phyloP scores from a whole-genome alignment of 2,888 invertebrate species.

The Kryphioiulus occultus region DNA sequence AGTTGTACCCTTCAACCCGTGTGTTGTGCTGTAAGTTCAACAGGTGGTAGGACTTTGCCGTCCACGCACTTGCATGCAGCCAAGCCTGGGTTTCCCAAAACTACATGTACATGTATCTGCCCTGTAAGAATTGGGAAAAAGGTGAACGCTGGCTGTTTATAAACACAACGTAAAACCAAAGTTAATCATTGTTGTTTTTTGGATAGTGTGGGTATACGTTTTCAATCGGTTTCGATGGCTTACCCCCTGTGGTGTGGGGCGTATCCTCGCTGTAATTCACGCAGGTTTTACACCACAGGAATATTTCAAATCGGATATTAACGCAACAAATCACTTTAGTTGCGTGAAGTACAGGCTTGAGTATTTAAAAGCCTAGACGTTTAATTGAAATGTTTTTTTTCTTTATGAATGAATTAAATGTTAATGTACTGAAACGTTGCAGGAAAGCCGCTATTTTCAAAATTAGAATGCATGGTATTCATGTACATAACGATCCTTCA shows the following conservation, averaged over 20 bases:
- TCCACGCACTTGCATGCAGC: neutral
- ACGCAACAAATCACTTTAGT: conserved; percentile 2
- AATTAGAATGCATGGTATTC: too few relatives aligned
- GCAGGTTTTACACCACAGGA: neutral
- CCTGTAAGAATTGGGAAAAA: neutral
- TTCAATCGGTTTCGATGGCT: conserved; percentile 3
- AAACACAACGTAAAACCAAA: neutral
- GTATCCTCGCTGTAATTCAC: neutral
- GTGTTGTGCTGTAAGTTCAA: too few relatives aligned
- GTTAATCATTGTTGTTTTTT: conserved; percentile 12
- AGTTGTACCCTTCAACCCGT: too few relatives aligned
- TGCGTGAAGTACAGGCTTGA: conserved; percentile 11
- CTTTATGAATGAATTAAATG: too few relatives aligned
- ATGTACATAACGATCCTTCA: too few relatives aligned
- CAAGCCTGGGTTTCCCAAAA: neutral
- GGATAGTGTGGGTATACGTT: neutral
- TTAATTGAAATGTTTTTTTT: too few relatives aligned
- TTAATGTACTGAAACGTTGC: too few relatives aligned
- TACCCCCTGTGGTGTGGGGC: conserved; percentile 1
- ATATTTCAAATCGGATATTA: conserved; percentile 8
- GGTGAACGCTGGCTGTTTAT: neutral
- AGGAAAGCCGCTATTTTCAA: too few relatives aligned
- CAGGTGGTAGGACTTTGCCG: too few relatives aligned
- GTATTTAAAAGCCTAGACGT: too few relatives aligned
- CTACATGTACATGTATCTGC: too few relatives aligned